Evolutionary conservation across 2,888 invertebrate species (phyloP), one percentile per base, ranked within the genome.

Genomic region (Harpalus rubripes): DNA sequence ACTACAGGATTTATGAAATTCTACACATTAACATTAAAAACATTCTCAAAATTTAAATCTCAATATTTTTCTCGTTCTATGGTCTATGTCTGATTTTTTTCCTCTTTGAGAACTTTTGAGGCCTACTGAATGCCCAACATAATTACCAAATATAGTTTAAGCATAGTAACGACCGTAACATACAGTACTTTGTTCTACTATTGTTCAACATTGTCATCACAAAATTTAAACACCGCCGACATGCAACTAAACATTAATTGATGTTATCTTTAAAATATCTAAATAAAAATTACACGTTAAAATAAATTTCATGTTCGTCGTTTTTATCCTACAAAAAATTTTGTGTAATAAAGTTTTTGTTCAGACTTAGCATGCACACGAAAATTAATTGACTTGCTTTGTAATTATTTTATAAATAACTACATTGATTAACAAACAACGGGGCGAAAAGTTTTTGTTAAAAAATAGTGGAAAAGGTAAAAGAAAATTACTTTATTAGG

Each of bases 191-290:
- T 74, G 72, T 74, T 74, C 44, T 44, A 18, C 41, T 41, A 74
- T 74, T 74, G 72, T 74, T 74, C 44, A 44, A 41, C 41, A 15
- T 58, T 78, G 78, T 78, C 78, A 78, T 78, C 78, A 56, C 78
- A 58, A 78, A 78, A 78, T 78, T 78, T 78, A 58, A 78, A 78
- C 22, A 58, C 15, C 58, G 7, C 15, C 56, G n/a, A 78, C 78
- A 78, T 78, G 78, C 56, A 78, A 78, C 78, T 58, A 58, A 78
- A 78, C 32, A 78, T 41, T 78, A 58, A 58, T 78, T 78, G 58
- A 78, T 78, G 26, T 78, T 78, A 78, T 78, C 78, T 78, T 78
- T 58, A 78, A 78, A 78, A 78, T 78, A 78, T 78, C 78, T 56
- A 78, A 78, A 78, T 58, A 78, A 78, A 78, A 78, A 78, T 78